Conservation (phyloP, 2,113 vertebrate species). For the Lamprologus speciosus region DNA sequence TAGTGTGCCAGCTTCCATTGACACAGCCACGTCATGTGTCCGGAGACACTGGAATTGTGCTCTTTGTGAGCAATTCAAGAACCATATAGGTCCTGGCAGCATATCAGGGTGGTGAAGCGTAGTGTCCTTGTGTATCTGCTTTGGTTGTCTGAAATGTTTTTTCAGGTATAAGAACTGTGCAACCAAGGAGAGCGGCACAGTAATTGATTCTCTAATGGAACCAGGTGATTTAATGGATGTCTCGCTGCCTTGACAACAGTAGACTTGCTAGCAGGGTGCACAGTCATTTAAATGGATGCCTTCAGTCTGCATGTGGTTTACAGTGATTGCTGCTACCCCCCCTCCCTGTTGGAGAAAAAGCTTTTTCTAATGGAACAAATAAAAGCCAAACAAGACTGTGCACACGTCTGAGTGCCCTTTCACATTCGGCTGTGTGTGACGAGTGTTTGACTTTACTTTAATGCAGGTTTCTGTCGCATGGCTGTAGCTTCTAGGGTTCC, state of each 20-base stretch:
- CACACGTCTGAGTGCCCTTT: background rate
- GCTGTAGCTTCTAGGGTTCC: background rate
- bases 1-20: background rate
- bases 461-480: background rate
- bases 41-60: background rate
- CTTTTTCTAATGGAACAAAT: constrained; percentile 45
- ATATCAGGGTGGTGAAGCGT: background rate
- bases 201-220: constrained; percentile 98
- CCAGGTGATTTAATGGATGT: constrained; percentile 87
- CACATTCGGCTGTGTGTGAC: background rate
- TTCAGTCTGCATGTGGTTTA: constrained; percentile 65
- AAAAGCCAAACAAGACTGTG: constrained; percentile 24
- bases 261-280: constrained; percentile 76
- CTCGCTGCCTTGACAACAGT: constrained; percentile 78
- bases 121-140: constrained; percentile 53
- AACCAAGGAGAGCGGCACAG: constrained; percentile 77
- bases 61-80: background rate
- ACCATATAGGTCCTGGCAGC: background rate
- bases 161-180: constrained; percentile 73
- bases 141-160: constrained; percentile 75
- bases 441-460: background rate
- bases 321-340: constrained; percentile 36
- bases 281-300: constrained; percentile 78
- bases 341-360: constrained; percentile 11
- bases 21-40: background rate